phyloP scores from a whole-genome alignment of 2,113 vertebrate genomes.

The Alligator sinensis region DNA sequence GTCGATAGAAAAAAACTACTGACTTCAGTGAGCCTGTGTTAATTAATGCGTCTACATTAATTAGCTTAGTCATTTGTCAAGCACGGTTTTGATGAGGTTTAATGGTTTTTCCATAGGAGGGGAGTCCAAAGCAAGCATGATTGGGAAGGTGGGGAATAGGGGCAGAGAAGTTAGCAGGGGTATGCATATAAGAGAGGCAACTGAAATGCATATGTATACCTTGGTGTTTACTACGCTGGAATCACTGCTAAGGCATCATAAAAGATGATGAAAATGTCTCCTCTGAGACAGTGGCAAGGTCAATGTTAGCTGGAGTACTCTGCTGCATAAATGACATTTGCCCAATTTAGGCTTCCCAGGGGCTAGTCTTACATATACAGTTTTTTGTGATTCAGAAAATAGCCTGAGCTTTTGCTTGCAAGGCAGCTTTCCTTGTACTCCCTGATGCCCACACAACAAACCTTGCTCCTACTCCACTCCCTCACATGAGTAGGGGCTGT shows the following conservation, averaged over 20 bases:
- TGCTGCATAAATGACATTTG: conserved; percentile 1
- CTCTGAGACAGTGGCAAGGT: conserved; percentile 50
- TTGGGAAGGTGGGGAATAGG: conserved; percentile 35
- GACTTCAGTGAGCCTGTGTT: not conserved
- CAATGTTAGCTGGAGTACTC: not conserved
- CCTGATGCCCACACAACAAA: not conserved
- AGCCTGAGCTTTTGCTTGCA: not conserved
- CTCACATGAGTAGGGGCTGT: not conserved
- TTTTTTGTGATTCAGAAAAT: conserved; percentile 4
- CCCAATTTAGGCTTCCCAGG: not conserved
- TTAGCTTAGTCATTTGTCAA: not conserved
- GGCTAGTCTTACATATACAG: not conserved
- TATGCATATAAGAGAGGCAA: conserved; percentile 31
- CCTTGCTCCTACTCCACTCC: not conserved
- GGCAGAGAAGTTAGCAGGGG: conserved; percentile 35
- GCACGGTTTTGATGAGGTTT: not conserved
- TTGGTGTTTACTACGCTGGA: conserved; percentile 23
- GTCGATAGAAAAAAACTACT: not conserved
- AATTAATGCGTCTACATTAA: not conserved
- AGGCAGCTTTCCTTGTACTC: not conserved
- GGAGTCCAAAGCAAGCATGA: not conserved
- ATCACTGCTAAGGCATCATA: conserved; percentile 44
- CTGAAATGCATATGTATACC: not conserved
- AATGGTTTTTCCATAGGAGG: not conserved
- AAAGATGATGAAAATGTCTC: not conserved